These are phyloP conservation scores for Drosophila yakuba DNA, from an alignment of 1,140 invertebrate species.

Conservation along the genomic window DNA sequence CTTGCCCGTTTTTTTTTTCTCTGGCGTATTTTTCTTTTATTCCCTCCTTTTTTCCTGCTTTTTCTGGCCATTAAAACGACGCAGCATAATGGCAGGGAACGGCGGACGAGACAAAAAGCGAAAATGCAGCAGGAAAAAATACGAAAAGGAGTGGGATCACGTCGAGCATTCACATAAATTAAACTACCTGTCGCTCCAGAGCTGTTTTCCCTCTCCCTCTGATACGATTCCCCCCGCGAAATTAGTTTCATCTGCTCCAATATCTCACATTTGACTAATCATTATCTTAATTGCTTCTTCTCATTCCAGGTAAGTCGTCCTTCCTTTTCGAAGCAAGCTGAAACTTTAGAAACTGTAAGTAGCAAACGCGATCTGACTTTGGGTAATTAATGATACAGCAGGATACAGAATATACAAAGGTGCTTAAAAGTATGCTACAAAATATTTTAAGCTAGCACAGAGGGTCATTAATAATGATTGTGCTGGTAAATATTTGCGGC, in stretches of 20 bases:
- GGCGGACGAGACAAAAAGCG: slow-evolving; percentile 51
- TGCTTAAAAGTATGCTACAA: too few species aligned
- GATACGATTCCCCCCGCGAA: slow-evolving; percentile 27
- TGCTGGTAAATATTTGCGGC: neutral
- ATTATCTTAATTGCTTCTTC: slow-evolving; percentile 52
- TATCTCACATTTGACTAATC: slow-evolving; percentile 65
- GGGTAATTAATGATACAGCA: too few species aligned
- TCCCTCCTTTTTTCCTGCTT: slow-evolving; percentile 15
- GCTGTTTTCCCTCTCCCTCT: slow-evolving; percentile 9
- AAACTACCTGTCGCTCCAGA: slow-evolving; percentile 79
- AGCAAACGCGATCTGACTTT: too few species aligned
- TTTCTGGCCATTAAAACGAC: slow-evolving; percentile 77
- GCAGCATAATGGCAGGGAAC: slow-evolving; percentile 80
- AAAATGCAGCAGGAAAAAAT: slow-evolving; percentile 42
- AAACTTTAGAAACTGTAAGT: slow-evolving; percentile 20
- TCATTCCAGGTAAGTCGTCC: slow-evolving; percentile 71
- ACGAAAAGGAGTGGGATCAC: slow-evolving; percentile 22
- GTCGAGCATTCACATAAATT: slow-evolving; percentile 71
- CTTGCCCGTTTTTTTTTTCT: slow-evolving; percentile 54
- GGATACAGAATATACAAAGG: too few species aligned
- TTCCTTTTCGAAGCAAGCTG: slow-evolving; percentile 4
- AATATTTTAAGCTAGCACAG: too few species aligned
- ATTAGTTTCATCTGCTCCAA: slow-evolving; percentile 65
- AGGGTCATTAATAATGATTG: too few species aligned
- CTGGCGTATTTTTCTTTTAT: slow-evolving; percentile 18